Conservation (phyloP, 1,140 invertebrate species). For the Neoseiulus cucumeris region DNA sequence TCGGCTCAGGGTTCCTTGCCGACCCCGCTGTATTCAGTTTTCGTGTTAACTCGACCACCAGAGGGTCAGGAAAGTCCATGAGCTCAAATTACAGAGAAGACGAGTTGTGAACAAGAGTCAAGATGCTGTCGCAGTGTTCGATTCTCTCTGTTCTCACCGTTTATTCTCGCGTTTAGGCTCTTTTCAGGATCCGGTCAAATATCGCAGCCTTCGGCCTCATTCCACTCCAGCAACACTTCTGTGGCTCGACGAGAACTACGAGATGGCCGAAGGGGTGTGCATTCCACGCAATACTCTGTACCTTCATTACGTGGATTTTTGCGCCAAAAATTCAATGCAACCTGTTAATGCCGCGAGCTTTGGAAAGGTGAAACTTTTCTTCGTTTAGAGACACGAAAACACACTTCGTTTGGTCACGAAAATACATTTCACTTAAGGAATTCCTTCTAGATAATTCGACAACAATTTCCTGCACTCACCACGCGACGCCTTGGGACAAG, state of each 20-base stretch:
- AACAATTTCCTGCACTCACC: conserved; percentile 36
- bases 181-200: background rate
- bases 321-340: conserved; percentile 30
- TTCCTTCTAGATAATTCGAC: conserved; percentile 32
- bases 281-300: conserved; percentile 37
- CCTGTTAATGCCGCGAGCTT: conserved; percentile 39
- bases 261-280: conserved; percentile 37
- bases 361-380: conserved; percentile 30
- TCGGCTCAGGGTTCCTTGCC: no score
- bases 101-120: no score
- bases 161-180: background rate
- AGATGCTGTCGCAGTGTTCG: no score
- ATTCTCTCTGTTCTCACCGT: background rate
- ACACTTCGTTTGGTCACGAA: background rate
- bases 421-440: background rate
- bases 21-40: no score
- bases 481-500: conserved; percentile 35
- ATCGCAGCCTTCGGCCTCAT: conserved; percentile 27
- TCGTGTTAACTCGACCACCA: no score
- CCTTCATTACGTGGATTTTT: conserved; percentile 36
- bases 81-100: no score
- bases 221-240: conserved; percentile 37
- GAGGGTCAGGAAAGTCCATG: no score
- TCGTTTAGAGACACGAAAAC: background rate
- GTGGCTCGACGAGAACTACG: conserved; percentile 38